Evolutionary conservation across 2,113 vertebrate species (phyloP).

Genomic region (Elephantulus edwardii): DNA sequence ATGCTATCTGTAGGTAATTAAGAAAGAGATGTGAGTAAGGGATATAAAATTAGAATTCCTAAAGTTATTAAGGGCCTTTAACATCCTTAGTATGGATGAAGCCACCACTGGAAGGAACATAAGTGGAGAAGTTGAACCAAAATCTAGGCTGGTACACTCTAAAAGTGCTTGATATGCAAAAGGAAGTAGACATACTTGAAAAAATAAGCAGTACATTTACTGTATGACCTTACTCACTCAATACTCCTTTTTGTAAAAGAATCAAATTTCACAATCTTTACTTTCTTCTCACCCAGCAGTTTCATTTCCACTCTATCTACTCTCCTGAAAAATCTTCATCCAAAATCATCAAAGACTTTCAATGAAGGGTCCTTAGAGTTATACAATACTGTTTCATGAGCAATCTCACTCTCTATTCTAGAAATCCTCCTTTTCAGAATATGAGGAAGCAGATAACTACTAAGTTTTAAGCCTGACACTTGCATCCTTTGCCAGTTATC

Average conservation of each 20-base stretch:
- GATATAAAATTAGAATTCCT: not conserved
- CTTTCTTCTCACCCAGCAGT: not conserved
- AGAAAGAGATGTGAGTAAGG: not conserved
- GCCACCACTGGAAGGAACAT: rapidly evolving
- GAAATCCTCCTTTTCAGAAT: not conserved
- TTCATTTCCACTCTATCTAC: not conserved
- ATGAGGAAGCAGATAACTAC: not conserved
- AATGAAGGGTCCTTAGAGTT: not conserved
- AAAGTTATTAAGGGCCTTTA: not conserved
- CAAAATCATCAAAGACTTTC: not conserved
- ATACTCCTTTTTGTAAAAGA: not conserved
- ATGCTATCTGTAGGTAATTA: not conserved
- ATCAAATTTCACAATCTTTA: not conserved
- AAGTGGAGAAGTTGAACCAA: not conserved
- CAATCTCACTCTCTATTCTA: not conserved
- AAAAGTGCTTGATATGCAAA: not conserved
- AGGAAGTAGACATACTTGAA: not conserved
- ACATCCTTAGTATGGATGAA: not conserved
- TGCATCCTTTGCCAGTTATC: not conserved
- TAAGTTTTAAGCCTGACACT: not conserved
- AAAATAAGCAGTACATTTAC: not conserved
- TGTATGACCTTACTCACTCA: not conserved
- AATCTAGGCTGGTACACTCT: not conserved
- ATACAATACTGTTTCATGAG: not conserved
- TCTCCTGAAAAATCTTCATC: not conserved